Evolutionary conservation across 1,140 invertebrate genomes (phyloP), one percentile per base, ranked within the genome.

Genomic region (Bombus superbus): DNA sequence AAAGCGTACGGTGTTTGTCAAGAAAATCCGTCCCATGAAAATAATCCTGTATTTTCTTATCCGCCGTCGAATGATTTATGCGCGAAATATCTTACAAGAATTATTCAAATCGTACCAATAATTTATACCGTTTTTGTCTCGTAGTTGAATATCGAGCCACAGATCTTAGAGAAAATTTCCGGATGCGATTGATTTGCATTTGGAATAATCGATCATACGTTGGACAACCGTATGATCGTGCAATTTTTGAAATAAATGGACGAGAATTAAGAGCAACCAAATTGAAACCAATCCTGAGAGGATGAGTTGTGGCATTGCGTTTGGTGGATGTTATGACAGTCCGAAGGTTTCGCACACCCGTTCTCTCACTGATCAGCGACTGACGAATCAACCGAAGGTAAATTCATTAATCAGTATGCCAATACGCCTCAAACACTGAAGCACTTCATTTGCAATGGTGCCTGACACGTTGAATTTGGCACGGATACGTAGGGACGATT

Each of bases 391-490:
- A n/a, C 10, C 66, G 5, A 81, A 42, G 42, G 53, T 59, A 28
- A 62, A 71, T 77, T 77, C 40, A 75, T 85, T 88, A 72, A 80
- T 86, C 42, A 75, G 72, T 66, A 85, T 87, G 81, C 69, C 85
- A 38, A 81, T 82, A 84, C 59, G 73, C 74, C 35, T 79, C 59
- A 78, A 78, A 85, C 68, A 68, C 64, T 25, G 72, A 64, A 66
- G 38, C 88, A 59, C 44, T 69, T 59, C 32, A 68, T 85, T 85
- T 78, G 69, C 83, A 78, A 80, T 76, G 66, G 38, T 77, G 69
- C 81, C 86, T 75, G 89, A 87, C 62, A 77, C 82, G 85, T 80
- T 81, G 47, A 42, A 86, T 90, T 89, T 90, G 89, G 89, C 89
- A 90, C 89, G 74, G 59, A 72, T 64, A 69, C 77, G 35, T 66